These are phyloP conservation scores for Sinocyclocheilus maitianheensis DNA, from an alignment of 2,113 vertebrate species.

Conservation along the genomic window DNA sequence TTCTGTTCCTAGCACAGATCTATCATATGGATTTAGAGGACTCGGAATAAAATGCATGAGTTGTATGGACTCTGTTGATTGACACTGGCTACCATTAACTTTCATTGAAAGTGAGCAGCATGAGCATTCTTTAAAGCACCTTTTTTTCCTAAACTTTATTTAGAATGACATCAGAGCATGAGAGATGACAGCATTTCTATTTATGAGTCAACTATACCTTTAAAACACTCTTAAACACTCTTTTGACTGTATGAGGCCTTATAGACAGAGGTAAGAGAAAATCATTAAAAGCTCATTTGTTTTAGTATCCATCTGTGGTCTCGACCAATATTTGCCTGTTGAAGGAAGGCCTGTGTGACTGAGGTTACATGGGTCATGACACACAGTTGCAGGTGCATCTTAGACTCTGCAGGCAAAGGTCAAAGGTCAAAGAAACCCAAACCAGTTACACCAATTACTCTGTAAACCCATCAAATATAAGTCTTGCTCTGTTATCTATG, in stretches of 20 bases:
- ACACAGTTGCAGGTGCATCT: constrained; percentile 39
- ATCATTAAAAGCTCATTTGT: neutral
- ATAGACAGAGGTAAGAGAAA: neutral
- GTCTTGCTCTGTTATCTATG: neutral
- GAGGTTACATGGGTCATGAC: constrained; percentile 14
- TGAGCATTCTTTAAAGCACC: neutral
- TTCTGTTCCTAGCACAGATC: neutral
- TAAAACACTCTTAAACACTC: neutral
- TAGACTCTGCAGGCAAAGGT: constrained; percentile 44
- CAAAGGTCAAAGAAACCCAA: constrained; percentile 34
- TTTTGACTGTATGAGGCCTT: neutral
- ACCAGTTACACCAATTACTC: constrained; percentile 28
- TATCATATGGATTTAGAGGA: neutral
- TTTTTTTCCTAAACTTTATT: neutral
- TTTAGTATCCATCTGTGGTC: constrained; percentile 14
- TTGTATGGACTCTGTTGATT: neutral
- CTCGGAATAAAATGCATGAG: neutral
- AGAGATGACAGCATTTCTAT: neutral
- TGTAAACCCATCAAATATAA: constrained; percentile 26
- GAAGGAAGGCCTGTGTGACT: neutral
- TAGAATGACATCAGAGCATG: neutral
- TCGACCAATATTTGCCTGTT: neutral
- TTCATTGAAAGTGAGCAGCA: neutral
- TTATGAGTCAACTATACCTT: neutral
- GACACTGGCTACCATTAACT: neutral